Conservation (phyloP, 2,113 vertebrate genomes). For the Tyrannus savana region DNA sequence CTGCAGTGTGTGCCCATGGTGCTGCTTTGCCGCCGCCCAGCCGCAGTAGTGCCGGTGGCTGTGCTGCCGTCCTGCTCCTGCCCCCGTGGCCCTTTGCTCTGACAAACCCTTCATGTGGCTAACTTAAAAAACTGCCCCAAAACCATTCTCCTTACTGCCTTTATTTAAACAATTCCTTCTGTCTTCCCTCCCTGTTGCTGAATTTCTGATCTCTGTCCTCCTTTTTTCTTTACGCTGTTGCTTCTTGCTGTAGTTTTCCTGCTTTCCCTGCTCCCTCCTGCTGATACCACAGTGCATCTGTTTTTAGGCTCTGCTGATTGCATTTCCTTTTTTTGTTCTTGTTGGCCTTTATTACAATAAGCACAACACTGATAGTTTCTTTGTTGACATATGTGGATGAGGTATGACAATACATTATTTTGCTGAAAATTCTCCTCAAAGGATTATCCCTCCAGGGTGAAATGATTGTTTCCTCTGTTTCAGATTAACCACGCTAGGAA, state of each 20-base stretch:
- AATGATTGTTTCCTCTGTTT: constrained; percentile 55
- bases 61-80: not conserved
- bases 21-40: not conserved
- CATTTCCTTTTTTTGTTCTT: not conserved
- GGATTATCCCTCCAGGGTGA: constrained; percentile 61
- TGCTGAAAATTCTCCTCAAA: constrained; percentile 19
- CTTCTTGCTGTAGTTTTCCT: not conserved
- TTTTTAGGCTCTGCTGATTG: not conserved
- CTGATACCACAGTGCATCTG: not conserved
- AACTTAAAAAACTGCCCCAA: not conserved
- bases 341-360: constrained; percentile 11
- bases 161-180: not conserved
- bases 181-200: not conserved
- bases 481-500: constrained; percentile 52
- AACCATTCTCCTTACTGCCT: not conserved
- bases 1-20: not conserved
- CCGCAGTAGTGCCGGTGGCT: accelerated
- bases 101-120: not conserved
- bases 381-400: constrained; percentile 46
- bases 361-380: not conserved
- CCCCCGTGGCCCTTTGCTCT: not conserved
- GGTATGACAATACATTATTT: constrained; percentile 56
- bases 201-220: not conserved
- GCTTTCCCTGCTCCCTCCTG: not conserved
- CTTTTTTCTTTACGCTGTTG: not conserved